Percentiles rank a stretch among this genome's conserved stretches.
phyloP scores from a whole-genome alignment of 2,113 vertebrate genomes.

The Dromas ardeola region DNA sequence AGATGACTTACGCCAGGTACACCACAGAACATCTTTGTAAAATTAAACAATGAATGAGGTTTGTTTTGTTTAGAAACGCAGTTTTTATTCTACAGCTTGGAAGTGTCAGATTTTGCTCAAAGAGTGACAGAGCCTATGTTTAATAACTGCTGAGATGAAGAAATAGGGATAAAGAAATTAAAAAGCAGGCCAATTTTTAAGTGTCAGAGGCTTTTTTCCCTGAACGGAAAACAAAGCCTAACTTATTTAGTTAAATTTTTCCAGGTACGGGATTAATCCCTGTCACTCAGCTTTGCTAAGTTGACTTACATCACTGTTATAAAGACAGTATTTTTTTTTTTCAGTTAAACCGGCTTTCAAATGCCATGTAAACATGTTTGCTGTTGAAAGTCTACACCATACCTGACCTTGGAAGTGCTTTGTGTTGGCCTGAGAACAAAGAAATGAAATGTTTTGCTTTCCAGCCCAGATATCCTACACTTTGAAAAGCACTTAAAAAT shows the following conservation, averaged over 20 bases:
- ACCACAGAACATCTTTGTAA: not conserved
- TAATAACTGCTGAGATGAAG: not conserved
- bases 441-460: conserved; percentile 67
- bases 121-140: not conserved
- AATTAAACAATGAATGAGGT: not conserved
- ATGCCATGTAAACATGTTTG: conserved; percentile 50
- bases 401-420: conserved; percentile 64
- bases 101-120: not conserved
- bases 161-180: not conserved
- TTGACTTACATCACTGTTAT: not conserved
- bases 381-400: conserved; percentile 38
- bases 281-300: not conserved
- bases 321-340: not conserved
- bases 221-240: not conserved
- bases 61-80: not conserved
- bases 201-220: not conserved
- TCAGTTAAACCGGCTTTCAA: conserved; percentile 32
- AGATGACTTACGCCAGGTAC: not conserved
- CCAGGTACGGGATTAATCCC: not conserved
- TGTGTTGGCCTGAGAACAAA: conserved; percentile 59
- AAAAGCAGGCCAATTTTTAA: not conserved
- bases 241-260: conserved; percentile 17
- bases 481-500: conserved; percentile 72
- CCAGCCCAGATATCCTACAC: conserved; percentile 68
- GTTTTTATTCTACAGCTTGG: not conserved